Evolutionary conservation across 2,113 vertebrate genomes (phyloP).

Genomic region (Uria lomvia): DNA sequence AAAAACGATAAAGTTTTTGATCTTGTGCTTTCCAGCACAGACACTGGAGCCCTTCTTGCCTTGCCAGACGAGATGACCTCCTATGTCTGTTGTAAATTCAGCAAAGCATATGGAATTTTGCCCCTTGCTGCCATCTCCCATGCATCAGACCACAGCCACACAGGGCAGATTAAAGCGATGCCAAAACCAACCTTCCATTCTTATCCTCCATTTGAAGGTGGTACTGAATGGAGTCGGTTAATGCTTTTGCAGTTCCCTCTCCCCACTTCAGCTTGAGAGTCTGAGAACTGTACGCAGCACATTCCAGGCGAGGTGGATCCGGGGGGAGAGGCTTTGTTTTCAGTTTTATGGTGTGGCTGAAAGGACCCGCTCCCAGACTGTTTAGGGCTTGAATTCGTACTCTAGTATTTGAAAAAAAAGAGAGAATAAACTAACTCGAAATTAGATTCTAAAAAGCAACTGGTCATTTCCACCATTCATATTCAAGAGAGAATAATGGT

Average conservation of each 20-base stretch:
- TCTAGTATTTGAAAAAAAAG: conserved; percentile 66
- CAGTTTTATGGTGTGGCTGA: conserved; percentile 94
- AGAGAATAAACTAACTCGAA: not conserved
- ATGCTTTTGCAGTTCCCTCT: conserved; percentile 83
- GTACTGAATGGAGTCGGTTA: conserved; percentile 89
- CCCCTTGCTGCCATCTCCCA: not conserved
- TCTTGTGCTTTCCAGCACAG: not conserved
- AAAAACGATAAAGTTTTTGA: not conserved
- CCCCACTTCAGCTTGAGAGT: conserved; percentile 98
- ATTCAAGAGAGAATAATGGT: not conserved
- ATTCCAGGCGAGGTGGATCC: conserved; percentile 92
- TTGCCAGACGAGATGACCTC: not conserved
- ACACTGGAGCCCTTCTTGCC: not conserved
- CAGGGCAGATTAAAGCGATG: not conserved
- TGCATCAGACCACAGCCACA: not conserved
- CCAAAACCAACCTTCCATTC: conserved; percentile 83
- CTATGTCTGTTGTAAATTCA: not conserved
- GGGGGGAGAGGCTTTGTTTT: conserved; percentile 97
- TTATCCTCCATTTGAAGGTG: conserved; percentile 95
- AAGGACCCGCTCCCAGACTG: conserved; percentile 91
- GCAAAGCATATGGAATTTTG: not conserved
- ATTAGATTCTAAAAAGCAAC: not conserved
- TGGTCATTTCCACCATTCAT: not conserved
- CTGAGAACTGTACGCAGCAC: conserved; percentile 93
- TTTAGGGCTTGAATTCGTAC: conserved; percentile 97